phyloP scores from a whole-genome alignment of 2,888 invertebrate species.

The Papilio elwesi region DNA sequence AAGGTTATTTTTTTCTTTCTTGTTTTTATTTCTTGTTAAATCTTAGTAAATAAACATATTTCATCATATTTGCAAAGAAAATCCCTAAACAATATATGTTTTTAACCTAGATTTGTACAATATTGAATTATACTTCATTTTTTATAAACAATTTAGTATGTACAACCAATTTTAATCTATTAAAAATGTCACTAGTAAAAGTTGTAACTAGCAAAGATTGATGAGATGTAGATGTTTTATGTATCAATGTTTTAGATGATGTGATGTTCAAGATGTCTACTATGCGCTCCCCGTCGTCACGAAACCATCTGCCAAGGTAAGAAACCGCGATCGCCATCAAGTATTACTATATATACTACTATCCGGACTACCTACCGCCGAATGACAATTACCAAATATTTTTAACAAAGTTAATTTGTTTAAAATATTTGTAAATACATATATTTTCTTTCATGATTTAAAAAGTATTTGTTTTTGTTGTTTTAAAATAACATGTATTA shows the following conservation, averaged over 20 bases:
- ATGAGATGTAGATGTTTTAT: background rate
- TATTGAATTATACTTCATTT: conserved; percentile 45
- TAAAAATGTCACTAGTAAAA: conserved; percentile 7
- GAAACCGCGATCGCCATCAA: background rate
- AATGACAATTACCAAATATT: too few relatives aligned
- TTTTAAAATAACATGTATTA: too few relatives aligned
- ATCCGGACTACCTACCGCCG: too few relatives aligned
- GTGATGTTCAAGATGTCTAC: too few relatives aligned
- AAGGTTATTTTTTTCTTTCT: conserved; percentile 49
- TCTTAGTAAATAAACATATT: conserved; percentile 54
- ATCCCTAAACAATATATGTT: conserved; percentile 39
- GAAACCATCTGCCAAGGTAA: background rate
- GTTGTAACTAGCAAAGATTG: conserved; percentile 2
- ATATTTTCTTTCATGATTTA: too few relatives aligned
- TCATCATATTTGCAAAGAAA: conserved; percentile 47
- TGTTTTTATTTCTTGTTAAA: conserved; percentile 63
- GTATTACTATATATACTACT: too few relatives aligned
- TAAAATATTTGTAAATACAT: too few relatives aligned
- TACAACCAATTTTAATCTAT: conserved; percentile 29
- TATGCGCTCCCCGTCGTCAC: too few relatives aligned
- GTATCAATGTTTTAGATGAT: background rate
- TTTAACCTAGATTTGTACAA: conserved; percentile 50
- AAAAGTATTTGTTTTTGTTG: too few relatives aligned
- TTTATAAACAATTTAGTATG: conserved; percentile 35
- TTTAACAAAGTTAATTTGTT: background rate